These are phyloP conservation scores for Telmatherina bonti DNA, from an alignment of 2,797 vertebrate genomes.

Conservation along the genomic window DNA sequence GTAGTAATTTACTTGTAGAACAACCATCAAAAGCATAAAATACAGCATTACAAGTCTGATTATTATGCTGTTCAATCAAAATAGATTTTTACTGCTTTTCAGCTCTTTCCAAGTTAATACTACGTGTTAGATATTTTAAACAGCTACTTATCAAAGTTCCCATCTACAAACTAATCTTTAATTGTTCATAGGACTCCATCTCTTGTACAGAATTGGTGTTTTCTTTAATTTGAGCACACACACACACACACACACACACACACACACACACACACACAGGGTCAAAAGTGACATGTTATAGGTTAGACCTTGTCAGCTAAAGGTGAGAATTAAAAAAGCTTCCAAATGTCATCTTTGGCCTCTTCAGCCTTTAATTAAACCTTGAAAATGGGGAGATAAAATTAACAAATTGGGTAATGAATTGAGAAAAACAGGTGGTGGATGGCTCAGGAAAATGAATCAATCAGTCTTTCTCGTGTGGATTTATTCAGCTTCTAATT, in stretches of 20 bases:
- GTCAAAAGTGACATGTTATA: conserved; percentile 43
- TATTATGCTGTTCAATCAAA: conserved; percentile 19
- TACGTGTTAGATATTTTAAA: conserved; percentile 5
- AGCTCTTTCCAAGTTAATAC: not conserved
- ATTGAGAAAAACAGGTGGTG: conserved; percentile 86
- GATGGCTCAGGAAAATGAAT: conserved; percentile 85
- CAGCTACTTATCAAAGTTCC: conserved; percentile 5
- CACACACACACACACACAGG: not conserved
- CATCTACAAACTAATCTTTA: conserved; percentile 18
- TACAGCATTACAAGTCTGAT: conserved; percentile 16
- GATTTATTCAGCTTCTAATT: conserved; percentile 87
- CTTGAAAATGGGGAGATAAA: conserved; percentile 82
- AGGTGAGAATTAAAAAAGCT: conserved; percentile 71
- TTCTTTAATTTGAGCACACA: conserved; percentile 13
- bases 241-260: not conserved
- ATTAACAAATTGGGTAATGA: conserved; percentile 88
- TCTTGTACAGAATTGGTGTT: conserved; percentile 7
- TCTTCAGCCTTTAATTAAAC: conserved; percentile 85
- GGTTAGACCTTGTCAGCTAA: conserved; percentile 63
- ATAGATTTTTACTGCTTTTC: conserved; percentile 5
- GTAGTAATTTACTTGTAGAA: conserved; percentile 42
- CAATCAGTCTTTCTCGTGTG: conserved; percentile 85
- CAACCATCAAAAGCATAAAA: conserved; percentile 21
- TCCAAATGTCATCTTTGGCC: conserved; percentile 84
- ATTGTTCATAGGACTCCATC: conserved; percentile 12